These are phyloP conservation scores for Orchesella flavescens DNA, from an alignment of 2,888 invertebrate species.

Conservation along the genomic window DNA sequence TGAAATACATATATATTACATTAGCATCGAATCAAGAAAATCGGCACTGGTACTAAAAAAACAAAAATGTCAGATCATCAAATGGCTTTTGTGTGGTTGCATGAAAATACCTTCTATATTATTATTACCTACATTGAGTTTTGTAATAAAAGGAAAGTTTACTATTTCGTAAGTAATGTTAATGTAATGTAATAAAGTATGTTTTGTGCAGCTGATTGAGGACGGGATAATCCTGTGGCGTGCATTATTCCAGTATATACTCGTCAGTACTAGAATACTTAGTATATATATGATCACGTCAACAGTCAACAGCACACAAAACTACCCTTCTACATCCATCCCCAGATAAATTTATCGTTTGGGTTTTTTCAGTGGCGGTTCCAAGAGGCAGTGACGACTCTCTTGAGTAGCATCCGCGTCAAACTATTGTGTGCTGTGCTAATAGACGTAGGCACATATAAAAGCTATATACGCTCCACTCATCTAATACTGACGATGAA, in stretches of 20 bases:
- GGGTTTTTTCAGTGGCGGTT: slow-evolving; percentile 3
- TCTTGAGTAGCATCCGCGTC: no score
- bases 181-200: slow-evolving; percentile 20
- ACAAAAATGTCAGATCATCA: no score
- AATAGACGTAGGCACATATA: no score
- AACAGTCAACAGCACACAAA: slow-evolving; percentile 14
- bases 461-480: no score
- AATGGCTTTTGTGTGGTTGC: no score
- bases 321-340: slow-evolving; percentile 10
- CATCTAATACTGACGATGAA: no score
- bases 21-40: no score
- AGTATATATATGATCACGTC: slow-evolving; percentile 16
- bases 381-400: background rate
- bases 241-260: slow-evolving; percentile 1
- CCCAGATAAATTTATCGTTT: slow-evolving; percentile 26
- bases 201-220: slow-evolving; percentile 3
- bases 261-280: background rate
- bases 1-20: no score
- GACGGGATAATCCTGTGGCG: slow-evolving; percentile 22
- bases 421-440: no score
- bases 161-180: slow-evolving; percentile 16
- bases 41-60: no score
- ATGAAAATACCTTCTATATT: no score
- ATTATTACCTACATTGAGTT: no score
- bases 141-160: slow-evolving; percentile 14